Base-by-base conservation (phyloP, 2,113 vertebrate genomes). In the Pygathrix nemaeus region DNA sequence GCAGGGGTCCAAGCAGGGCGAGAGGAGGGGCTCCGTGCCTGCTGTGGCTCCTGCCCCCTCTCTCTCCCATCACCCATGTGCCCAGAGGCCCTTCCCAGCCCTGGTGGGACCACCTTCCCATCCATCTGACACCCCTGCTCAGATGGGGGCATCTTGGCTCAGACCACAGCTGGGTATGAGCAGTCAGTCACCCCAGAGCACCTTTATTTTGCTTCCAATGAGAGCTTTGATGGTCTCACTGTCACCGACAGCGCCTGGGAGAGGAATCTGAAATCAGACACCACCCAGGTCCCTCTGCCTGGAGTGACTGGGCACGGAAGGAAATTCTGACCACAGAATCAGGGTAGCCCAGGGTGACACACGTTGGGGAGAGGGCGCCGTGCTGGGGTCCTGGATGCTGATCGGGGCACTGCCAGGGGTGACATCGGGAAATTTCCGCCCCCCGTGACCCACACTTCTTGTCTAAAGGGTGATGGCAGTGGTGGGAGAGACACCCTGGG, bases 401-500 rank as follows among this genome's bases (percentile, higher is more conserved):
- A 21, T 14, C 0, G 0, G 4, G 32, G 30, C 0, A 3, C 17
- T 0, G 0, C 32, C 32, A 1, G 52, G 73, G 61, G 27, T 21
- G 61, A 17, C 68, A 27, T 32, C 0, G 1, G 20, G 32, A 25
- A 18, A 32, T 4, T 0, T 5, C 72, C 23, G 23, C 7, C 38
- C 43, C n/a, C 70, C 4, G 57, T 21, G 84, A 21, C 64, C 73
- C 59, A 50, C 21, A 11, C 10, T 27, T 8, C 61, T 64, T 14
- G 12, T 32, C 57, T 50, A 38, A 70, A 38, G 43, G 52, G 78
- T 4, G 18, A 5, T 2, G 48, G 6, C 8, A 6, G 8, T 0
- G 14, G 27, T 2, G 48, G 11, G 16, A 21, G 50, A 5, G 23
- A 30, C 7, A 38, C 30, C 84, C 61, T 5, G 59, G 61, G 27